Evolutionary conservation across 2,888 invertebrate species (phyloP).

Genomic region (Morpho achilles): DNA sequence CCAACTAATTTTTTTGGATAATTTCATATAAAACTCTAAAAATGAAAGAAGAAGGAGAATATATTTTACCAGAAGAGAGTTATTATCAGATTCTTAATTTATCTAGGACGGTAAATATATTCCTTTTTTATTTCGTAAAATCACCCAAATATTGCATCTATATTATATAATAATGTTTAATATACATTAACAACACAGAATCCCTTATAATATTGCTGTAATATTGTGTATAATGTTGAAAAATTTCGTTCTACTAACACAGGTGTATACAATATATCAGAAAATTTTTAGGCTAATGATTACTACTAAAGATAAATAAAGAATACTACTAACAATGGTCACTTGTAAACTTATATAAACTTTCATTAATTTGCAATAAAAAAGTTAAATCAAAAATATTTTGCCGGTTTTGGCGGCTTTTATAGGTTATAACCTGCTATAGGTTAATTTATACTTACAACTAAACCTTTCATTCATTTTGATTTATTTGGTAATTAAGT

Average conservation of each 20-base stretch:
- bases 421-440: too few relatives aligned
- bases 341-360: too few relatives aligned
- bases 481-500: too few relatives aligned
- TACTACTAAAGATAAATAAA: background rate
- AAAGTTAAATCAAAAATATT: too few relatives aligned
- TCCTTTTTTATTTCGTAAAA: constrained; percentile 35
- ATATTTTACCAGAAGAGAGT: constrained; percentile 86
- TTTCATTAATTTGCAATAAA: too few relatives aligned
- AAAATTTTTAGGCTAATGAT: constrained; percentile 7
- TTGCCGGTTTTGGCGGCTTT: too few relatives aligned
- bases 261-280: constrained; percentile 1
- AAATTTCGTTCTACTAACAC: too few relatives aligned
- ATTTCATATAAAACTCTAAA: constrained; percentile 33
- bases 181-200: background rate
- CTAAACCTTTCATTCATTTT: too few relatives aligned
- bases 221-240: background rate
- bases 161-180: constrained; percentile 42
- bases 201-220: background rate
- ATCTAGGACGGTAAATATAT: constrained; percentile 85
- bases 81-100: constrained; percentile 94
- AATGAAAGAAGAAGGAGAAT: constrained; percentile 86
- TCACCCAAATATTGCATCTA: constrained; percentile 37
- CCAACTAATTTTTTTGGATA: constrained; percentile 24
- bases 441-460: too few relatives aligned
- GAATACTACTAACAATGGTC: too few relatives aligned